A percentile compares a stretch with the other conserved stretches of the same genome.
These are phyloP conservation scores for Hippocampus guttulatus DNA, from an alignment of 2,113 vertebrate species.

Conservation along the genomic window DNA sequence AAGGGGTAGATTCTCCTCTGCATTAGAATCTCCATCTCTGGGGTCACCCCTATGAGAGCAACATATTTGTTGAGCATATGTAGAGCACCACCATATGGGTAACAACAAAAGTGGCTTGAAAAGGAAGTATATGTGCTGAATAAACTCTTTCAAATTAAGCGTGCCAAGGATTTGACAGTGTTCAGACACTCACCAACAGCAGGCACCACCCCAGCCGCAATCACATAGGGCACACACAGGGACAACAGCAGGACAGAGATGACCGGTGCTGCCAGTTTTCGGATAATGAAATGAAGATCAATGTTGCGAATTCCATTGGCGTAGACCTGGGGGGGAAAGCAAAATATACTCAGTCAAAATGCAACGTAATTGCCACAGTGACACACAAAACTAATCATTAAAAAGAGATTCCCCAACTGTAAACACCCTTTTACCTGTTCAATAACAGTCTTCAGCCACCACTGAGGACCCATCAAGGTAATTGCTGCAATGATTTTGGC, in stretches of 20 bases:
- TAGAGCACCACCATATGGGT: too few species aligned
- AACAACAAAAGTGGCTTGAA: background rate
- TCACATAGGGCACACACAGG: slow-evolving; percentile 90
- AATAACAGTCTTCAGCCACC: slow-evolving; percentile 98
- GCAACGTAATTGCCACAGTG: background rate
- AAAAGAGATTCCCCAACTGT: background rate
- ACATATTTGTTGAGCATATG: background rate
- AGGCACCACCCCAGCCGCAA: slow-evolving; percentile 87
- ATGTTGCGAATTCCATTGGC: slow-evolving; percentile 98
- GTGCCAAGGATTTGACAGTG: background rate
- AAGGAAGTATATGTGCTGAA: background rate
- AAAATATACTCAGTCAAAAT: background rate
- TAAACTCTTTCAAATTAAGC: background rate
- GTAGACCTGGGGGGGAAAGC: slow-evolving; percentile 78
- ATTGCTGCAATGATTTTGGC: slow-evolving; percentile 99
- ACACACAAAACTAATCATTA: background rate
- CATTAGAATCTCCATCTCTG: slow-evolving; percentile 95
- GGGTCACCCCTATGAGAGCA: slow-evolving; percentile 79
- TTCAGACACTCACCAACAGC: slow-evolving; percentile 78
- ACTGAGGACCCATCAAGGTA: slow-evolving; percentile 98
- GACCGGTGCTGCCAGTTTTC: slow-evolving; percentile 90
- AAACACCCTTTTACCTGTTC: slow-evolving; percentile 78
- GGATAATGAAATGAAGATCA: slow-evolving; percentile 94
- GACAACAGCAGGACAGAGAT: slow-evolving; percentile 92
- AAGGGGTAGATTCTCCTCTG: slow-evolving; percentile 97